These are phyloP conservation scores for Lanistes nyassanus DNA, from an alignment of 1,140 invertebrate species.

Conservation along the genomic window DNA sequence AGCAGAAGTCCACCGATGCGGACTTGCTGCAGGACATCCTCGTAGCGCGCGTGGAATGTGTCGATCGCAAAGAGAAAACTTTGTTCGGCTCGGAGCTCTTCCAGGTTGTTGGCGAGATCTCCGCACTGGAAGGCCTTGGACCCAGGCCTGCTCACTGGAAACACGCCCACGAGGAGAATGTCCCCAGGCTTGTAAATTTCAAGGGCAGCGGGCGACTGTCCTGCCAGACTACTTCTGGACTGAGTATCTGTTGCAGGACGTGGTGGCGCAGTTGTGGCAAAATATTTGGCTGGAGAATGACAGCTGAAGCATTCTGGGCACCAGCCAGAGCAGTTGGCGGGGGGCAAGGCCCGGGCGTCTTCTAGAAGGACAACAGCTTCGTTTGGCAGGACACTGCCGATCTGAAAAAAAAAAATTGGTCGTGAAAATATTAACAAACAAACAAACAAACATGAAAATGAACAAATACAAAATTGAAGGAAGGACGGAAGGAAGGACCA, in stretches of 20 bases:
- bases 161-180: constrained; percentile 79
- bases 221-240: not conserved
- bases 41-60: constrained; percentile 39
- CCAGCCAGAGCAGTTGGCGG: constrained; percentile 32
- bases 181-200: constrained; percentile 69
- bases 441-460: not conserved
- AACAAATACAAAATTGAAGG: not conserved
- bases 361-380: constrained; percentile 6
- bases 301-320: constrained; percentile 28
- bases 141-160: constrained; percentile 76
- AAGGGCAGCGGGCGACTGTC: not conserved
- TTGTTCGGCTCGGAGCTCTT: constrained; percentile 35
- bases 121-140: constrained; percentile 69
- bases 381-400: constrained; percentile 10
- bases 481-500: not conserved
- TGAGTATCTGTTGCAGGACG: no score
- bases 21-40: constrained; percentile 38
- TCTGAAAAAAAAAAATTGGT: constrained; percentile 2
- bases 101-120: constrained; percentile 71
- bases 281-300: not conserved
- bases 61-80: constrained; percentile 50
- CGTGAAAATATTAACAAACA: not conserved
- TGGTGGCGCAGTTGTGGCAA: not conserved
- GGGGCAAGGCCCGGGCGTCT: not conserved
- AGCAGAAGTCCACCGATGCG: constrained; percentile 44